Evolutionary conservation across 2,113 vertebrate genomes (phyloP).

Genomic region (Psammodynastes pulverulentus): DNA sequence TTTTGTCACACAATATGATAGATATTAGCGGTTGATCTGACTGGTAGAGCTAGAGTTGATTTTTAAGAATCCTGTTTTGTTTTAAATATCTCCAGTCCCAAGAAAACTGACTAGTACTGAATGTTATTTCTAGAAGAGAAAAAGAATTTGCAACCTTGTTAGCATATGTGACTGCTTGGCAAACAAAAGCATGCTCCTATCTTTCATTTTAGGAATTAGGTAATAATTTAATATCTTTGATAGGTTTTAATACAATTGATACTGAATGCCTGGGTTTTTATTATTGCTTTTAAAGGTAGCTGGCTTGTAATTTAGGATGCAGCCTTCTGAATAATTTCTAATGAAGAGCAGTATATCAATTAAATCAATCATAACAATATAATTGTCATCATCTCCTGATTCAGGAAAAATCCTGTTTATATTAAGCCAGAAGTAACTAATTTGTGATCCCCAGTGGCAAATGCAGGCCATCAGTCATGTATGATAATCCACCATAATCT

Average conservation of each 20-base stretch:
- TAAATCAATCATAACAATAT: not conserved
- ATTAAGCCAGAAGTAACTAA: not conserved
- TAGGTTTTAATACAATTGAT: not conserved
- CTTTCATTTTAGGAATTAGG: not conserved
- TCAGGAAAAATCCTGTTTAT: not conserved
- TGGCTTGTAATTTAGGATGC: not conserved
- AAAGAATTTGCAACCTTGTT: not conserved
- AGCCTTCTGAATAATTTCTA: not conserved
- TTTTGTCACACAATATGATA: not conserved
- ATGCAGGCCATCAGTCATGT: not conserved
- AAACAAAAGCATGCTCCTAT: not conserved
- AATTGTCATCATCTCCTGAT: not conserved
- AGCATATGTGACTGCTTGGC: not conserved
- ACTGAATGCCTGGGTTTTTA: not conserved
- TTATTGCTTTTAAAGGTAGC: not conserved
- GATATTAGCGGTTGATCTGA: not conserved
- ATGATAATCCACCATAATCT: not conserved
- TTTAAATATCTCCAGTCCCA: not conserved
- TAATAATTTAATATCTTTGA: not conserved
- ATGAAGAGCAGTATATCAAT: not conserved
- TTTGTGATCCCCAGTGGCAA: not conserved
- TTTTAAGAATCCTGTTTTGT: not conserved
- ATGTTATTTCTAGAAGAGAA: not conserved
- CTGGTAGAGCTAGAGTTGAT: not conserved
- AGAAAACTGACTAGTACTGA: not conserved